Evolutionary conservation across 2,113 vertebrate species (phyloP).

Genomic region (Rhinichthys klamathensis): DNA sequence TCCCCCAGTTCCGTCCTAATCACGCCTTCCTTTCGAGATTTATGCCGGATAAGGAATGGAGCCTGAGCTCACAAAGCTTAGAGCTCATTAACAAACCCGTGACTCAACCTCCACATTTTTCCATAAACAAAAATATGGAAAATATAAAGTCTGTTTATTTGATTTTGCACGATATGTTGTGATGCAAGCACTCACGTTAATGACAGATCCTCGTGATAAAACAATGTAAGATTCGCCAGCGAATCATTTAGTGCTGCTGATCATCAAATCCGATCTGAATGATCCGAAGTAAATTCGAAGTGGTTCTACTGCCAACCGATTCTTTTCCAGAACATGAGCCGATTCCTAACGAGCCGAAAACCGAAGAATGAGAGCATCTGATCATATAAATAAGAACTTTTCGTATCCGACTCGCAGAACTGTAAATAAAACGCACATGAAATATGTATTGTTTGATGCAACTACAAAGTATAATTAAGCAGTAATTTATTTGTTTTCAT

Average conservation of each 20-base stretch:
- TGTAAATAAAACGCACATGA: neutral
- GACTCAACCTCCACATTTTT: slow-evolving; percentile 65
- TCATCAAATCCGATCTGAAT: neutral
- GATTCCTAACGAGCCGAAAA: neutral
- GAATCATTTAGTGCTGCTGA: neutral
- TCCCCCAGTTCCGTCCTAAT: slow-evolving; percentile 51
- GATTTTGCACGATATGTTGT: neutral
- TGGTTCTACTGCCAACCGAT: neutral
- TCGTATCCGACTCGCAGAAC: too few relatives aligned
- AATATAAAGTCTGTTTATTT: neutral
- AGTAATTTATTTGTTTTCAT: neutral
- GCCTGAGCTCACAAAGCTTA: slow-evolving; percentile 64
- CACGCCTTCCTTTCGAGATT: slow-evolving; percentile 61
- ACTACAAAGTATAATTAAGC: neutral
- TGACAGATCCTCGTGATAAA: neutral
- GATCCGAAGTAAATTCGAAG: neutral
- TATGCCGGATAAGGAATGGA: slow-evolving; percentile 65
- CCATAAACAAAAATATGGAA: neutral
- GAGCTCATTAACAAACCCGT: slow-evolving; percentile 65
- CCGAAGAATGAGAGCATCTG: too few relatives aligned
- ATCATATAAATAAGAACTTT: too few relatives aligned
- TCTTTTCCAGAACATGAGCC: neutral
- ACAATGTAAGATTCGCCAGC: neutral
- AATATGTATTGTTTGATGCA: neutral
- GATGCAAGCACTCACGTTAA: neutral